Conservation (phyloP, 2,113 vertebrate species). For the Zosterops lateralis region DNA sequence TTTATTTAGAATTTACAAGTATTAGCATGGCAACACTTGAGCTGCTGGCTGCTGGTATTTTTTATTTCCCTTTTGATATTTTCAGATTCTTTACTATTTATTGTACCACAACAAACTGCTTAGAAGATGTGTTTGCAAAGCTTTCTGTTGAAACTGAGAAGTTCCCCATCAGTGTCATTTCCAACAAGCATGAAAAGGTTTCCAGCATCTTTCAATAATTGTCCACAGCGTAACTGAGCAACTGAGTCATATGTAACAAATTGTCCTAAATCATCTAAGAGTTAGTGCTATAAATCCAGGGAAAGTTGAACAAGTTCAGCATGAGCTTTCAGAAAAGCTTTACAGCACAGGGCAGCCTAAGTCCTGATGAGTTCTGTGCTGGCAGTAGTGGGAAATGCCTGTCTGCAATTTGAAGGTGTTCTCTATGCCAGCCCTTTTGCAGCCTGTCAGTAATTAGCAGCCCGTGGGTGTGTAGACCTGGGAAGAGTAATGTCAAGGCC, state of each 20-base stretch:
- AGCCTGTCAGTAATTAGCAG: neutral
- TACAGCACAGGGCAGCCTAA: neutral
- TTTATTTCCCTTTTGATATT: neutral
- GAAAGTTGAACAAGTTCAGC: neutral
- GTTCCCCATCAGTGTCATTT: neutral
- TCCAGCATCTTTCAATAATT: neutral
- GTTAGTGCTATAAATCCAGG: neutral
- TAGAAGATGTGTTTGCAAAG: neutral
- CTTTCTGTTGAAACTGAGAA: neutral
- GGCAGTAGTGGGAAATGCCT: neutral
- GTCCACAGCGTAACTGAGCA: neutral
- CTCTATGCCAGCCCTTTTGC: neutral
- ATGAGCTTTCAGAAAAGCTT: neutral
- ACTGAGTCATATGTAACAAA: neutral
- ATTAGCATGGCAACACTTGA: neutral
- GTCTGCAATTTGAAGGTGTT: neutral
- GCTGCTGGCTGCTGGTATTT: neutral
- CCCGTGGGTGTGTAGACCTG: neutral
- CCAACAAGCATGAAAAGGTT: neutral
- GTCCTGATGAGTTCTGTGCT: neutral
- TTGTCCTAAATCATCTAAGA: neutral
- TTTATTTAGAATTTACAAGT: neutral
- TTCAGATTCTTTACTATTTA: neutral
- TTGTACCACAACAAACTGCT: neutral
- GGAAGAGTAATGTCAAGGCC: neutral